Evolutionary conservation across 2,888 invertebrate species (phyloP).

Genomic region (Dioctria linearis): DNA sequence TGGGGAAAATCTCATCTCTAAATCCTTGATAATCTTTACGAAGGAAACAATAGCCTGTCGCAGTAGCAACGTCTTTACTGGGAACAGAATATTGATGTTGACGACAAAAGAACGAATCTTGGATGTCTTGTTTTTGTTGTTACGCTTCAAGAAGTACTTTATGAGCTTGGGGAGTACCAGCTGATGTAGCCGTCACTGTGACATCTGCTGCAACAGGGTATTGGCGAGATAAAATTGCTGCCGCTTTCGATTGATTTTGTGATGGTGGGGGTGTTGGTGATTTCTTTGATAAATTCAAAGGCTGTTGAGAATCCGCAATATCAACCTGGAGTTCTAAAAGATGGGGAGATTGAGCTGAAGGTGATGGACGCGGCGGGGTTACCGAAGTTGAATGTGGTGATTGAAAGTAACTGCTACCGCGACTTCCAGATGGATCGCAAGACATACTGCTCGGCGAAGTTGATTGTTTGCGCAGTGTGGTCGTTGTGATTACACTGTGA

Average conservation of each 20-base stretch:
- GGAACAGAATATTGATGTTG: constrained; percentile 6
- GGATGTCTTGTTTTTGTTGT: constrained; percentile 72
- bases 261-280: constrained; percentile 83
- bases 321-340: constrained; percentile 86
- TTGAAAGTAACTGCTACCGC: constrained; percentile 71
- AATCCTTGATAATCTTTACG: constrained; percentile 23
- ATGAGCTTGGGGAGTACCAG: constrained; percentile 68
- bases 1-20: constrained; percentile 18
- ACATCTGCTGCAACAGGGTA: constrained; percentile 70
- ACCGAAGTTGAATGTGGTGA: constrained; percentile 71
- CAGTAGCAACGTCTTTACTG: background rate
- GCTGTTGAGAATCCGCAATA: constrained; percentile 85
- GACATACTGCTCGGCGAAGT: constrained; percentile 69
- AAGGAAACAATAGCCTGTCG: constrained; percentile 11
- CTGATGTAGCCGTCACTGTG: constrained; percentile 67
- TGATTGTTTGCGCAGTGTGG: constrained; percentile 71
- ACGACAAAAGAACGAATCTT: constrained; percentile 10
- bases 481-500: constrained; percentile 77
- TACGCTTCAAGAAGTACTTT: constrained; percentile 79
- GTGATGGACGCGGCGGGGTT: constrained; percentile 71
- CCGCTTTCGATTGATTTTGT: constrained; percentile 5
- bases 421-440: constrained; percentile 66
- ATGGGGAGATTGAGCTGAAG: constrained; percentile 69
- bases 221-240: constrained; percentile 64
- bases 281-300: constrained; percentile 91